These are phyloP conservation scores for Equus quagga DNA, from an alignment of 2,113 vertebrate genomes.

Conservation along the genomic window DNA sequence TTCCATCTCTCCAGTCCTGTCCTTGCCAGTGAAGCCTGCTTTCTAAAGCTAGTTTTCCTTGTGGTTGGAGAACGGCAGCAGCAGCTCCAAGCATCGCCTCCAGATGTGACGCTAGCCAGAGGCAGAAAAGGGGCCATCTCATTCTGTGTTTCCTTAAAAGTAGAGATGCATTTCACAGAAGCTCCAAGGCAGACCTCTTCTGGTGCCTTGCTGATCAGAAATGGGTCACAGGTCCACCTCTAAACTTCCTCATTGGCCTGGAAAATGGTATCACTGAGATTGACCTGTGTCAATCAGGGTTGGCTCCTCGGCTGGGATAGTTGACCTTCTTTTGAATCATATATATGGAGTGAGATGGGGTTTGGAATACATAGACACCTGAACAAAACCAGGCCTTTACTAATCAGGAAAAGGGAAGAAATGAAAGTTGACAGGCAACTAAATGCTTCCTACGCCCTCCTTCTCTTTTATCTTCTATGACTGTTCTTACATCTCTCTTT, in stretches of 20 bases:
- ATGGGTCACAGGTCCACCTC: not conserved
- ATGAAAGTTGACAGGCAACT: not conserved
- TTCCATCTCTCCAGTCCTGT: not conserved
- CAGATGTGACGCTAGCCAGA: not conserved
- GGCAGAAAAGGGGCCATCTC: not conserved
- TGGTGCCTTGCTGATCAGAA: not conserved
- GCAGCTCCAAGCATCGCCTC: not conserved
- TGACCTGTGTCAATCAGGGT: too few species aligned
- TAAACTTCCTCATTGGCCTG: too few species aligned
- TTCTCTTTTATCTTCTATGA: not conserved
- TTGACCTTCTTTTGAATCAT: not conserved
- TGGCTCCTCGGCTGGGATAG: not conserved
- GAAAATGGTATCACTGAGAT: rapidly evolving
- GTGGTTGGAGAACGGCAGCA: not conserved
- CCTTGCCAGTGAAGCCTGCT: not conserved
- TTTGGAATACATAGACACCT: not conserved
- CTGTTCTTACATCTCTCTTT: not conserved
- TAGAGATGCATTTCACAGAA: not conserved
- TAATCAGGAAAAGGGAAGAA: not conserved
- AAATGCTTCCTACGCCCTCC: not conserved
- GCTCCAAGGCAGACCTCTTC: not conserved
- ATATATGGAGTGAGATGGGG: not conserved
- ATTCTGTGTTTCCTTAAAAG: not conserved
- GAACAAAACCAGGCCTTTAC: not conserved
- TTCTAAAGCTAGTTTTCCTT: not conserved